phyloP scores from a whole-genome alignment of 37 sponge, comb jelly and placozoan species.

The Diacarnus erythraeanus region DNA sequence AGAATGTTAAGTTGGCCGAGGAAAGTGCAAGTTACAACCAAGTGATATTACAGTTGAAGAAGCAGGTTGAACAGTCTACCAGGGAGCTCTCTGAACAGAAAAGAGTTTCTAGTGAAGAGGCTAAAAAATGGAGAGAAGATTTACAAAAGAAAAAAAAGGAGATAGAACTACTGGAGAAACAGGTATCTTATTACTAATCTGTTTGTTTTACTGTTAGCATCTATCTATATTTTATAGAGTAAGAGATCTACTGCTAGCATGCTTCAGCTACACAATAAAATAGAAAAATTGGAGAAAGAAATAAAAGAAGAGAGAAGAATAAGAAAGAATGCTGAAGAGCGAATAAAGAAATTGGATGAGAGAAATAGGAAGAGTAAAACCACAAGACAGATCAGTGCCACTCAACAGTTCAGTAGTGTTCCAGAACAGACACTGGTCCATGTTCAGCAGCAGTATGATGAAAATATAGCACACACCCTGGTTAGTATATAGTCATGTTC shows the following conservation, averaged over 20 bases:
- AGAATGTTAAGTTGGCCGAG: not conserved
- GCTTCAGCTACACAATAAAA: not conserved
- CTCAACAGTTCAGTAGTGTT: no score
- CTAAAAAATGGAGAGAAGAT: no score
- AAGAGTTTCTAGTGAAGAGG: no score
- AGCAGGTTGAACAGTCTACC: not conserved
- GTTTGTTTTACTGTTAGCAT: not conserved
- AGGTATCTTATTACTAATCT: not conserved
- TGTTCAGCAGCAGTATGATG: no score
- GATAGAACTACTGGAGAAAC: no score
- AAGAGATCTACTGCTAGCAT: not conserved
- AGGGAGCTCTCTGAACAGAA: no score
- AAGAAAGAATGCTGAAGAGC: not conserved
- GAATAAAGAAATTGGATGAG: not conserved
- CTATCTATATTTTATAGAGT: not conserved
- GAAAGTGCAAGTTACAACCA: not conserved
- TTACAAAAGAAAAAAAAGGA: no score
- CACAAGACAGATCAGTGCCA: not conserved
- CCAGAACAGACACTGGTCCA: no score
- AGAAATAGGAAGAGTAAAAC: not conserved
- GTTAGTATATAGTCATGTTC: no score
- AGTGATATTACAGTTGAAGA: not conserved
- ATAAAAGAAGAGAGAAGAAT: not conserved
- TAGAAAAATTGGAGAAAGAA: not conserved
- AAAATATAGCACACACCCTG: no score